These are phyloP conservation scores for Episyrphus balteatus DNA, from an alignment of 1,140 invertebrate genomes.

Conservation along the genomic window DNA sequence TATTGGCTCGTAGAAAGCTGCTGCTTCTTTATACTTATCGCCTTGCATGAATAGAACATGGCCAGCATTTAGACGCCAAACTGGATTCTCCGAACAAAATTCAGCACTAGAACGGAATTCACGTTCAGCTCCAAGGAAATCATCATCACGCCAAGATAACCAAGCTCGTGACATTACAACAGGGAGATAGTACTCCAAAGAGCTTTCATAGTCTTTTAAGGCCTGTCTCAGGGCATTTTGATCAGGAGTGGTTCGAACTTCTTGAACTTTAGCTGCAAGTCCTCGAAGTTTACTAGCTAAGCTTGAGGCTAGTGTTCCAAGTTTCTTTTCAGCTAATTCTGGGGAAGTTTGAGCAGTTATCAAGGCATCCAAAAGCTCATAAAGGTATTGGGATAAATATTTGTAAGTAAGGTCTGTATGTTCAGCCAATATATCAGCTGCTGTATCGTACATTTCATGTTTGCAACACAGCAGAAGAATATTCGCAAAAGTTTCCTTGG, in stretches of 20 bases:
- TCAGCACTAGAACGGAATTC: conserved; percentile 94
- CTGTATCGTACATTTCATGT: conserved; percentile 95
- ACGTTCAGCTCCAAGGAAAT: conserved; percentile 89
- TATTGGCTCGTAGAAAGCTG: conserved; percentile 96
- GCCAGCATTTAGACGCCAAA: conserved; percentile 95
- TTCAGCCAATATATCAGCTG: conserved; percentile 95
- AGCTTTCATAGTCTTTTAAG: conserved; percentile 87
- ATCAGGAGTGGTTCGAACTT: conserved; percentile 76
- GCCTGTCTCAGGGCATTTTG: conserved; percentile 81
- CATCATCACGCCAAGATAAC: conserved; percentile 97
- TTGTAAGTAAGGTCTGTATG: conserved; percentile 96
- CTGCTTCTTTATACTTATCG: conserved; percentile 96
- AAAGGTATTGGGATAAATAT: conserved; percentile 86
- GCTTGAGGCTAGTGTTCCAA: conserved; percentile 88
- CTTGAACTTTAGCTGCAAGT: conserved; percentile 86
- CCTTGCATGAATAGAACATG: conserved; percentile 99
- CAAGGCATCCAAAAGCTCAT: conserved; percentile 84
- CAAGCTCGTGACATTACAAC: conserved; percentile 98
- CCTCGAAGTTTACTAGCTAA: conserved; percentile 85
- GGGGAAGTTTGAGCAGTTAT: conserved; percentile 96
- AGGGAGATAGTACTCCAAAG: conserved; percentile 77
- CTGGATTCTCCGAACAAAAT: conserved; percentile 94
- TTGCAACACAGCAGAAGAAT: conserved; percentile 91
- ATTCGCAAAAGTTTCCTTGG: conserved; percentile 96
- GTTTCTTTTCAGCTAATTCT: conserved; percentile 93